phyloP scores from a whole-genome alignment of 2,888 invertebrate species.

The Phyllotreta cruciferae region DNA sequence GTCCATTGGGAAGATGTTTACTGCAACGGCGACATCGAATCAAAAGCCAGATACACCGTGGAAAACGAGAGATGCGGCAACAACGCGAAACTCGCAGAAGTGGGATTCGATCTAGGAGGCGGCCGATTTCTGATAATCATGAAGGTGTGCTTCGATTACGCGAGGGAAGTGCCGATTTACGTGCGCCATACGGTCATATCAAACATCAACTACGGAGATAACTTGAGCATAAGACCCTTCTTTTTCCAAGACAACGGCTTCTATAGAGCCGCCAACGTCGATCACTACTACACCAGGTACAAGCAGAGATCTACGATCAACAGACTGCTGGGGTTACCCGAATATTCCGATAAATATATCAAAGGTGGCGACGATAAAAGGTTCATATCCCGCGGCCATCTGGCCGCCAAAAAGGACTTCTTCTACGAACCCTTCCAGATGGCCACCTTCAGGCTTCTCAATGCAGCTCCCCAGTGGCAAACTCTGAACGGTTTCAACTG shows the following conservation, averaged over 20 bases:
- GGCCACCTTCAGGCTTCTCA: slow-evolving; percentile 68
- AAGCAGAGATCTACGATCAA: slow-evolving; percentile 52
- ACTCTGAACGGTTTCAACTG: slow-evolving; percentile 68
- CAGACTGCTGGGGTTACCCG: slow-evolving; percentile 47
- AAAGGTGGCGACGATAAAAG: slow-evolving; percentile 54
- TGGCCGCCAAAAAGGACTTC: slow-evolving; percentile 69
- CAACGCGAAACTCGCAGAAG: slow-evolving; percentile 61
- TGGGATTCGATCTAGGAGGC: slow-evolving; percentile 62
- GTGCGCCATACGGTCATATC: slow-evolving; percentile 63
- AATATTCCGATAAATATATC: slow-evolving; percentile 58
- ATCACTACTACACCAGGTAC: slow-evolving; percentile 51
- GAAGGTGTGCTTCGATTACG: slow-evolving; percentile 64
- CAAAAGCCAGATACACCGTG: slow-evolving; percentile 58
- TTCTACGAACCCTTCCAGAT: slow-evolving; percentile 66
- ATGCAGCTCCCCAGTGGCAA: slow-evolving; percentile 74
- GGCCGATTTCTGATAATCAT: slow-evolving; percentile 61
- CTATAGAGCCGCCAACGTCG: slow-evolving; percentile 57
- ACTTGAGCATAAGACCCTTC: slow-evolving; percentile 61
- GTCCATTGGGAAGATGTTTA: slow-evolving; percentile 58
- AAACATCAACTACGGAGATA: slow-evolving; percentile 62
- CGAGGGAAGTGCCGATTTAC: slow-evolving; percentile 62
- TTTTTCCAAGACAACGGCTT: slow-evolving; percentile 60
- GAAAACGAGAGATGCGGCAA: slow-evolving; percentile 56
- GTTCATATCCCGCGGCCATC: slow-evolving; percentile 67
- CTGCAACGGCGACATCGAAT: slow-evolving; percentile 58